Evolutionary conservation across 2,888 invertebrate genomes (phyloP).

Genomic region (Papilio protenor): DNA sequence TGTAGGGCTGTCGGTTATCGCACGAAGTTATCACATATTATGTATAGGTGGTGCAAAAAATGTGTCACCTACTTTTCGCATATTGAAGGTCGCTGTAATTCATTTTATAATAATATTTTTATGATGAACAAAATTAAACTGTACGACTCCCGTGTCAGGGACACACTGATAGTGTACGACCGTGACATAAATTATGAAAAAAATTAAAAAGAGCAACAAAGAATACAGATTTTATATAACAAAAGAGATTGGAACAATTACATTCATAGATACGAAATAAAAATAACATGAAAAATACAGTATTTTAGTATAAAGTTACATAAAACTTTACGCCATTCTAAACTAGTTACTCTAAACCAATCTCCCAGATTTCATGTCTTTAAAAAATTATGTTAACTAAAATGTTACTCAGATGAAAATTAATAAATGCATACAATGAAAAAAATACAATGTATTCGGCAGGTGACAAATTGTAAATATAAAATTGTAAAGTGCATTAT

Average conservation of each 20-base stretch:
- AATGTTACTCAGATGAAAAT: neutral
- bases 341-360: no score
- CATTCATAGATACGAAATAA: neutral
- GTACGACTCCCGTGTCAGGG: slow-evolving; percentile 71
- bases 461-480: neutral
- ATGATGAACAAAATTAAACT: slow-evolving; percentile 65
- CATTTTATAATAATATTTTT: slow-evolving; percentile 61
- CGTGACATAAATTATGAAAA: slow-evolving; percentile 52
- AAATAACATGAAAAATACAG: no score
- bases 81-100: slow-evolving; percentile 74
- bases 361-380: no score
- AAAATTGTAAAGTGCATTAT: slow-evolving; percentile 1
- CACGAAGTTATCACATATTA: slow-evolving; percentile 48
- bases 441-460: neutral
- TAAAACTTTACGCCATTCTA: no score
- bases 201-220: slow-evolving; percentile 37
- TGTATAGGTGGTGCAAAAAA: slow-evolving; percentile 53
- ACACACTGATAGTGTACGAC: slow-evolving; percentile 61
- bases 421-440: neutral
- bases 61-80: slow-evolving; percentile 77
- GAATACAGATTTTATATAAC: slow-evolving; percentile 21
- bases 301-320: no score
- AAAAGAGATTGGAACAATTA: slow-evolving; percentile 27
- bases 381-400: neutral
- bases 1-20: slow-evolving; percentile 54